These are phyloP conservation scores for Catocala fraxini DNA, from an alignment of 2,888 invertebrate species.

Conservation along the genomic window DNA sequence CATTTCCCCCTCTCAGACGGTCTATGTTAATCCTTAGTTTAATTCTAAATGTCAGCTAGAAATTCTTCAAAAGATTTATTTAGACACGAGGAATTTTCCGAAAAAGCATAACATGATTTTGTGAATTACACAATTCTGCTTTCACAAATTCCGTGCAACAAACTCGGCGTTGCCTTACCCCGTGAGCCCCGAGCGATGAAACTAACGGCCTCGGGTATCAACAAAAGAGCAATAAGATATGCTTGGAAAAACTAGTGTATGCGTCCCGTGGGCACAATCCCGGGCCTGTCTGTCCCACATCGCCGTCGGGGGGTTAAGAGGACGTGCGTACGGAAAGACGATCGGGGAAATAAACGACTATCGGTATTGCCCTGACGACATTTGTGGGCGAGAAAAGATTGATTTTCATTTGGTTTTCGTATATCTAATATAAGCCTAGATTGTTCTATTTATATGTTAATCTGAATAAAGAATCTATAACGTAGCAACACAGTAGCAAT, in stretches of 20 bases:
- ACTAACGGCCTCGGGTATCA: constrained; percentile 85
- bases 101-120: neutral
- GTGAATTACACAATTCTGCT: constrained; percentile 14
- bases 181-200: constrained; percentile 83
- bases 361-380: constrained; percentile 63
- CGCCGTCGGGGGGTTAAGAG: constrained; percentile 65
- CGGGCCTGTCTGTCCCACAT: constrained; percentile 61
- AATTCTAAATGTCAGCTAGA: constrained; percentile 1
- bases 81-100: neutral
- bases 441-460: constrained; percentile 17
- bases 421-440: constrained; percentile 27
- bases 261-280: constrained; percentile 72
- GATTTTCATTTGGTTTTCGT: constrained; percentile 59
- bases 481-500: too few species aligned
- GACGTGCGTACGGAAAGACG: constrained; percentile 56
- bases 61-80: neutral
- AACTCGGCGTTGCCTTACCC: constrained; percentile 54
- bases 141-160: constrained; percentile 26
- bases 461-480: neutral
- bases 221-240: constrained; percentile 88
- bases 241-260: constrained; percentile 87
- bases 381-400: constrained; percentile 60
- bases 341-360: constrained; percentile 61
- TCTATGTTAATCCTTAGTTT: neutral
- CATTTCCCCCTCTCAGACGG: constrained; percentile 33